These are phyloP conservation scores for Urechis unicinctus DNA, from an alignment of 2,888 invertebrate species.

Conservation along the genomic window DNA sequence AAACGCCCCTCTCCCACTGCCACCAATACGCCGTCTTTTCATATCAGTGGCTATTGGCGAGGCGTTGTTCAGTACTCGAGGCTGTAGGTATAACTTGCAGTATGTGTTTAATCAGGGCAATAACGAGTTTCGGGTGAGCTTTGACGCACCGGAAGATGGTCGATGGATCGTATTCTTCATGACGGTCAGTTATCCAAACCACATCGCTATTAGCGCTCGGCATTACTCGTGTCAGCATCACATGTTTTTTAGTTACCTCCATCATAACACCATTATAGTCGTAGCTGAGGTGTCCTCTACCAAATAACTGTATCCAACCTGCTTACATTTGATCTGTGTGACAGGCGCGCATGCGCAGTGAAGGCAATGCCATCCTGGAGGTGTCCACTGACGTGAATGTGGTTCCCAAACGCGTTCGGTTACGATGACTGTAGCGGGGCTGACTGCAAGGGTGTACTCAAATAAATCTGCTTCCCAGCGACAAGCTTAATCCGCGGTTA, in stretches of 20 bases:
- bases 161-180: neutral
- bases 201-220: neutral
- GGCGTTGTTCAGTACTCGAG: too few relatives aligned
- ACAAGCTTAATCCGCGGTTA: too few relatives aligned
- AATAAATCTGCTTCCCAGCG: neutral
- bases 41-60: too few relatives aligned
- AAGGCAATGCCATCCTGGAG: neutral
- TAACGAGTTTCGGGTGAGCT: neutral
- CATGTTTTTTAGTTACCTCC: too few relatives aligned
- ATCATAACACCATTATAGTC: too few relatives aligned
- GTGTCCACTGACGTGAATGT: neutral
- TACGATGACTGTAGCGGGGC: neutral
- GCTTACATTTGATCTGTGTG: neutral
- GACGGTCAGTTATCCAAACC: neutral
- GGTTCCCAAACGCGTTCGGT: neutral
- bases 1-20: too few relatives aligned
- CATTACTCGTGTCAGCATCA: too few relatives aligned
- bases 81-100: too few relatives aligned
- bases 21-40: too few relatives aligned
- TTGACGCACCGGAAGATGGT: neutral
- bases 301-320: neutral
- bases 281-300: too few relatives aligned
- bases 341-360: neutral
- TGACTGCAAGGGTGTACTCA: neutral
- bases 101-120: too few relatives aligned